A percentile compares a stretch with the other conserved stretches of the same genome.
These are phyloP conservation scores for Palythoa heliodiscus DNA, from an alignment of 92 coral and sea anemone genomes.

Conservation along the genomic window DNA sequence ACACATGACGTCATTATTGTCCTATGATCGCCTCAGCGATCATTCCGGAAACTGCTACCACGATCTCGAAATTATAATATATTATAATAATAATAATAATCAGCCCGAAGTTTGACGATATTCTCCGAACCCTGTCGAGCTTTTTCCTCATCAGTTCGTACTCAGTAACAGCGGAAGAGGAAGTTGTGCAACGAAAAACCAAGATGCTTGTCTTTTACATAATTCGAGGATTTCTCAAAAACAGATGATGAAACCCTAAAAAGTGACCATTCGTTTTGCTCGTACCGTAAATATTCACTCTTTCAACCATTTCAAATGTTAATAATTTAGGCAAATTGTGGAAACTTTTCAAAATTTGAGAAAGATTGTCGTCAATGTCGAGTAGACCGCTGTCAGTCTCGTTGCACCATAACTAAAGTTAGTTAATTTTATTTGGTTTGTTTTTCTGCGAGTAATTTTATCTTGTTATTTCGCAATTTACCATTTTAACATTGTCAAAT, in stretches of 20 bases:
- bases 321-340: no score
- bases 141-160: neutral
- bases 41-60: neutral
- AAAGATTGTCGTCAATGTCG: no score
- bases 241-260: no score
- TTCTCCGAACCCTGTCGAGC: neutral
- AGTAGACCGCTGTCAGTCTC: neutral
- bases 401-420: neutral
- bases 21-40: neutral
- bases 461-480: neutral
- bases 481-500: neutral
- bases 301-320: no score
- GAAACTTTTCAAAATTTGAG: no score
- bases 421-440: neutral
- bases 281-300: no score
- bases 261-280: no score
- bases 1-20: constrained; percentile 28
- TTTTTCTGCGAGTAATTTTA: neutral
- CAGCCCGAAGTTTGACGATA: neutral
- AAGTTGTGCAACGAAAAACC: no score
- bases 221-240: no score
- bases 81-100: neutral
- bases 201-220: no score
- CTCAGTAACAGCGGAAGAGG: no score
- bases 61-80: neutral